phyloP scores from a whole-genome alignment of 2,113 vertebrate species.

The Crotalus viridis region DNA sequence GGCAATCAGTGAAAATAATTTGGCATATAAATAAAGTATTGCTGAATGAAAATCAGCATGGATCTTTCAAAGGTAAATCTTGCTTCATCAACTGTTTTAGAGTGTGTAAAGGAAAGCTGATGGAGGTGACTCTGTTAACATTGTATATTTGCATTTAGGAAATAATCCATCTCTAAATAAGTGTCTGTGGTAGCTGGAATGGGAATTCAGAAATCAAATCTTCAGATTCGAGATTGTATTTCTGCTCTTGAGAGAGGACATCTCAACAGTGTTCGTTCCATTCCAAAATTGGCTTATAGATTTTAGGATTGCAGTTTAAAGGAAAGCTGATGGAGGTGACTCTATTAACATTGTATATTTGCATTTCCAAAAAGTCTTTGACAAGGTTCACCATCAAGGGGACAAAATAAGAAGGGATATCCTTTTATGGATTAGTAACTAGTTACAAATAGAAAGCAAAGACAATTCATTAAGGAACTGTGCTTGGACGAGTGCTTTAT shows the following conservation, averaged over 20 bases:
- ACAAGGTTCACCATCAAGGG: background rate
- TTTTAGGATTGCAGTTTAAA: background rate
- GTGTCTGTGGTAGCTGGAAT: background rate
- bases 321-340: background rate
- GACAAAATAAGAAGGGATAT: background rate
- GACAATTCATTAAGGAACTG: background rate
- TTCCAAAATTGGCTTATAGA: background rate
- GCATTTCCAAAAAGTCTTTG: background rate
- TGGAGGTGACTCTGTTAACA: background rate
- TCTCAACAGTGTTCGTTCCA: background rate
- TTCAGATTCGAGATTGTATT: background rate
- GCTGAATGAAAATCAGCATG: background rate
- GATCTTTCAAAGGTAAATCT: background rate
- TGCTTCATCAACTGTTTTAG: background rate
- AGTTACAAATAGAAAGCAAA: background rate
- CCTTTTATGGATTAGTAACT: background rate
- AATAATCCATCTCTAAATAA: background rate
- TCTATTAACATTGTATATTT: background rate
- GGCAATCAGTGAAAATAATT: background rate
- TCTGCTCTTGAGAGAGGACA: background rate
- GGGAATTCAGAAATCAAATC: background rate
- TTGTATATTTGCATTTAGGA: background rate
- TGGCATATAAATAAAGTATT: background rate
- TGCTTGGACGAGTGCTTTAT: background rate
- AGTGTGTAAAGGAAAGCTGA: background rate